These are phyloP conservation scores for Romanomermis culicivorax DNA, from an alignment of 2,888 invertebrate genomes.

Conservation along the genomic window DNA sequence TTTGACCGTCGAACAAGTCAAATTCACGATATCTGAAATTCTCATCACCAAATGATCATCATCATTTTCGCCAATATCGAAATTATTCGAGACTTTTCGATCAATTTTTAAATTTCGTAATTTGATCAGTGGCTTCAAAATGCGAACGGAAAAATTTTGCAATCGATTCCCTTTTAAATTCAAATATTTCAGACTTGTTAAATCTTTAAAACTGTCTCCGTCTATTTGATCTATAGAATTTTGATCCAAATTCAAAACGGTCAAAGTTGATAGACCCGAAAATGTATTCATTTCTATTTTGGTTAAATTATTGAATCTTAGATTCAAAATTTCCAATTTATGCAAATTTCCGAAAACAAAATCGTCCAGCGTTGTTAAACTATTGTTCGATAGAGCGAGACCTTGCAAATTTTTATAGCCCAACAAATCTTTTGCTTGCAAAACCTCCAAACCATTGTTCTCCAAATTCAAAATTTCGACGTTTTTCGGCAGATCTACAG, in stretches of 20 bases:
- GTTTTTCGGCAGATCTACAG: background rate
- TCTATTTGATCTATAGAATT: background rate
- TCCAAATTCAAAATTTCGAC: slow-evolving; percentile 3
- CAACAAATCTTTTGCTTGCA: background rate
- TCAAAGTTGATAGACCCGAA: background rate
- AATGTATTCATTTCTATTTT: background rate
- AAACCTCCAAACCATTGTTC: background rate
- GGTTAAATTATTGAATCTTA: background rate
- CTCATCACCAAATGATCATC: no score
- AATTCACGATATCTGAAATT: no score
- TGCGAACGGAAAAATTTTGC: no score
- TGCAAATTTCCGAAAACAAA: background rate
- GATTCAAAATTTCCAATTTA: background rate
- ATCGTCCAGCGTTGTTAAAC: background rate
- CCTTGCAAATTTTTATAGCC: background rate
- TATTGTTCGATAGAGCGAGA: background rate
- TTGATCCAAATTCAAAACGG: background rate
- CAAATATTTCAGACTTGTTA: background rate
- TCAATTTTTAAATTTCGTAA: no score
- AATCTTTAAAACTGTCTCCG: background rate
- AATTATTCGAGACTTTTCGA: no score
- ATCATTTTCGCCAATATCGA: no score
- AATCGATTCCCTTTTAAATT: background rate
- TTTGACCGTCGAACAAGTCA: no score
- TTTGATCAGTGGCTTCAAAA: no score